Evolutionary conservation across 2,888 invertebrate genomes (phyloP).

Genomic region (Alloplasta piceator): DNA sequence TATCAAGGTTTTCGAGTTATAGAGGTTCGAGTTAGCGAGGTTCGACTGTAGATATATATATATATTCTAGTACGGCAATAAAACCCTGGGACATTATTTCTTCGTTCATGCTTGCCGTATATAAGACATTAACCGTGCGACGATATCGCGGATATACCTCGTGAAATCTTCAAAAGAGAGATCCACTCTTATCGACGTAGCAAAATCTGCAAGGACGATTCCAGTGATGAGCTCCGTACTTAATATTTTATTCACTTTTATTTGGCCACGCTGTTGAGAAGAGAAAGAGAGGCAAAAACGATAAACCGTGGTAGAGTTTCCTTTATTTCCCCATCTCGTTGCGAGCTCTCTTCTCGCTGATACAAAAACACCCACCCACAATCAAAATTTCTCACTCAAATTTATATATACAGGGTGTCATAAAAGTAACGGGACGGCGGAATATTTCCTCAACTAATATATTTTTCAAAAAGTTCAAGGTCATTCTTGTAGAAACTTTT

Average conservation of each 20-base stretch:
- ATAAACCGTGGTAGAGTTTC: constrained; percentile 56
- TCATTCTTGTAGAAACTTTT: no score
- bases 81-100: not conserved
- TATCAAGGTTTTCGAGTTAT: no score
- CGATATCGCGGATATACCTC: constrained; percentile 26
- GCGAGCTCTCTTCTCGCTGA: constrained; percentile 26
- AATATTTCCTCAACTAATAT: no score
- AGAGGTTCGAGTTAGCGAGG: no score
- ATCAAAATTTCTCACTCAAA: constrained; percentile 7
- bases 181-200: not conserved
- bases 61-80: constrained; percentile 8
- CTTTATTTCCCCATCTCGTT: constrained; percentile 45
- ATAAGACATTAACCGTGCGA: constrained; percentile 12
- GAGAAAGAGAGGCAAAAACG: not conserved
- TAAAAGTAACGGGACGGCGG: no score
- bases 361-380: constrained; percentile 28
- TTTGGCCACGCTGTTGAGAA: constrained; percentile 10
- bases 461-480: no score
- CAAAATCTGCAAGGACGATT: constrained; percentile 2
- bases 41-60: no score
- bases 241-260: constrained; percentile 50
- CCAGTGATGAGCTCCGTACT: constrained; percentile 18
- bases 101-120: not conserved
- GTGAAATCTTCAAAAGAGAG: not conserved
- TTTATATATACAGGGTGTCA: no score